Conservation (phyloP, 2,113 vertebrate genomes). For the Illadopsis cleaveri region DNA sequence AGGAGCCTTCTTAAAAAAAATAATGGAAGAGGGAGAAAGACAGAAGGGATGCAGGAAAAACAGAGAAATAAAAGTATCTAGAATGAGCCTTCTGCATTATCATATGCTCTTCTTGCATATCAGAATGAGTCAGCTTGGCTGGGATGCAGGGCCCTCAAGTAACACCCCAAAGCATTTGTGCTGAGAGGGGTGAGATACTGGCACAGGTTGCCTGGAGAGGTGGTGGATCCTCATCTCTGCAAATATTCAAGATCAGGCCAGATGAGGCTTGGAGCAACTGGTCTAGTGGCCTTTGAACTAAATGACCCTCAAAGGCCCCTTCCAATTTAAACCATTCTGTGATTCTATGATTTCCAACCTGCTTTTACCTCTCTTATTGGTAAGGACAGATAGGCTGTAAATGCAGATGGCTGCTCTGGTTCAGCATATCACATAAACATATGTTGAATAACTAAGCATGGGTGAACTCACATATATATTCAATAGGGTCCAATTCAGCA, state of each 20-base stretch:
- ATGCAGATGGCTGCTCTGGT: neutral
- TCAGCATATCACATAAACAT: accelerated
- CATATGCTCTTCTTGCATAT: neutral
- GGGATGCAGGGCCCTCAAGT: neutral
- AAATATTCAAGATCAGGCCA: neutral
- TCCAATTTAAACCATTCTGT: neutral
- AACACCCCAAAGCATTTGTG: neutral
- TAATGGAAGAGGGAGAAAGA: neutral
- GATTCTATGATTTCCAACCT: neutral
- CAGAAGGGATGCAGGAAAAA: neutral
- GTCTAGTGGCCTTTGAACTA: neutral
- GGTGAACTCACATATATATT: accelerated
- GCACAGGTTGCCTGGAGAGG: neutral
- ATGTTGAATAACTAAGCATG: neutral
- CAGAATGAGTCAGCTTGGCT: neutral
- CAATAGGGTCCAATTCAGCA: neutral
- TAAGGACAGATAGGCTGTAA: neutral
- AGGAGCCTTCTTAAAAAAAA: neutral
- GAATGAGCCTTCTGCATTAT: neutral
- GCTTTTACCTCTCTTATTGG: neutral
- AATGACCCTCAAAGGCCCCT: neutral
- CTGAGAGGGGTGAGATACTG: neutral
- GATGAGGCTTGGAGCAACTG: neutral
- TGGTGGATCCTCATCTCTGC: neutral
- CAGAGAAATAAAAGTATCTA: neutral